Percentiles rank a stretch among this genome's conserved stretches.
phyloP scores from a whole-genome alignment of 2,113 vertebrate genomes.

The Scolopax mira region DNA sequence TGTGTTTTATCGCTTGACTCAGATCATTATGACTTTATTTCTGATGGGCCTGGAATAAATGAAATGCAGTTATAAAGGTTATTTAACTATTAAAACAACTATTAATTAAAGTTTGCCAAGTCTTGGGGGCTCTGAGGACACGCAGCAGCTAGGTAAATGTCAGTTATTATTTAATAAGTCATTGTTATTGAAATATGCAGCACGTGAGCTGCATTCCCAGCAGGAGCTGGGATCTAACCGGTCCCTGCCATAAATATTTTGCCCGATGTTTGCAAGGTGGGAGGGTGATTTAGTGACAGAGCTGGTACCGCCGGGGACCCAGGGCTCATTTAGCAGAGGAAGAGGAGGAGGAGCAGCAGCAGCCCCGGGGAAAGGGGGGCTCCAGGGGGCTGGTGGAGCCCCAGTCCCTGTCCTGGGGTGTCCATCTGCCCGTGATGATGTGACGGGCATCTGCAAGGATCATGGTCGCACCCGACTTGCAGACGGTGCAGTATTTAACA shows the following conservation, averaged over 20 bases:
- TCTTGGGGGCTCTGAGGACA: conserved; percentile 57
- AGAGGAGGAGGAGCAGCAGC: neutral
- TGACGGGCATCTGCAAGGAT: fast-evolving
- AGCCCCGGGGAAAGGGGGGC: neutral
- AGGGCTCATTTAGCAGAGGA: neutral
- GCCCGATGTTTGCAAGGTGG: neutral
- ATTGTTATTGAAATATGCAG: conserved; percentile 40
- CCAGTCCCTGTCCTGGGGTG: fast-evolving
- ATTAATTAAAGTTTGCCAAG: conserved; percentile 72
- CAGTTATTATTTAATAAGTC: conserved; percentile 68
- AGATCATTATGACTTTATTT: conserved; percentile 69
- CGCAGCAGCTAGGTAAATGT: conserved; percentile 67
- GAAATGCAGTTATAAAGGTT: conserved; percentile 66
- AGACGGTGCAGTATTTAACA: fast-evolving
- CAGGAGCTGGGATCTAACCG: neutral
- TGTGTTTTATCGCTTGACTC: conserved; percentile 64
- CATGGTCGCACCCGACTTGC: fast-evolving
- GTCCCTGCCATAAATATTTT: neutral
- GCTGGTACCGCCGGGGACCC: fast-evolving
- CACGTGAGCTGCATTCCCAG: conserved; percentile 9
- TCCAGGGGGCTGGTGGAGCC: fast-evolving
- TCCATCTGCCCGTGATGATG: fast-evolving
- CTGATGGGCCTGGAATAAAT: conserved; percentile 45
- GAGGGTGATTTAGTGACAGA: neutral
- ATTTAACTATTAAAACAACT: conserved; percentile 75